A percentile compares a stretch with the other conserved stretches of the same genome.
These are phyloP conservation scores for Monodelphis domestica DNA, from an alignment of 2,797 vertebrate species.

Conservation along the genomic window DNA sequence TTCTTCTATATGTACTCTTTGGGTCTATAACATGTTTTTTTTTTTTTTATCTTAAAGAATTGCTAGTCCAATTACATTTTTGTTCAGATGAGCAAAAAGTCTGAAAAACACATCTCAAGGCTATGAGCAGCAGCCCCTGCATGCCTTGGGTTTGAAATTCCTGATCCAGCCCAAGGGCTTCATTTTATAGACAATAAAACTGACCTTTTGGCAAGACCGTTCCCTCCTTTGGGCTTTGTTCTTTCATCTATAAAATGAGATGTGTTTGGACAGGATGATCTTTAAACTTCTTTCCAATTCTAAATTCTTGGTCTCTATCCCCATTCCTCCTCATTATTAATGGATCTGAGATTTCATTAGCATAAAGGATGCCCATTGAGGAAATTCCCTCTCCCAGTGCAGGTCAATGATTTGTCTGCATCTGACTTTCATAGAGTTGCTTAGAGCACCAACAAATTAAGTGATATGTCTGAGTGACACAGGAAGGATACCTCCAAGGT, in stretches of 20 bases:
- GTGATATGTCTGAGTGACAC: neutral
- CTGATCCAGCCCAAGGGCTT: neutral
- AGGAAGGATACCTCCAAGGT: neutral
- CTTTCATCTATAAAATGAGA: neutral
- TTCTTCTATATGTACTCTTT: neutral
- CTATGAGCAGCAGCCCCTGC: neutral
- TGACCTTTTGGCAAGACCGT: neutral
- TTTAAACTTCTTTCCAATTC: neutral
- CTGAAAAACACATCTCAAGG: neutral
- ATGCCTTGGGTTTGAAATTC: neutral
- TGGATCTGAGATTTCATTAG: neutral
- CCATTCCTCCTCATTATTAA: neutral
- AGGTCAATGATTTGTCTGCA: neutral
- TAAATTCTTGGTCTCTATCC: neutral
- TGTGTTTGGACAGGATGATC: neutral
- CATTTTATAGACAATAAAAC: neutral
- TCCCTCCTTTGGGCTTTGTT: neutral
- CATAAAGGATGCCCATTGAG: neutral
- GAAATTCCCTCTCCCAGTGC: neutral
- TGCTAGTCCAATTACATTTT: neutral
- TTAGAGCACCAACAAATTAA: neutral
- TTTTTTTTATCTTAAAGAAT: neutral
- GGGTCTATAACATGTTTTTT: neutral
- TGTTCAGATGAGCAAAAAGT: neutral
- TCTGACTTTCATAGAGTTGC: neutral